Percentiles rank a stretch among this genome's conserved stretches.
Evolutionary conservation across 2,888 invertebrate genomes (phyloP).

Genomic region (Meta bourneti): DNA sequence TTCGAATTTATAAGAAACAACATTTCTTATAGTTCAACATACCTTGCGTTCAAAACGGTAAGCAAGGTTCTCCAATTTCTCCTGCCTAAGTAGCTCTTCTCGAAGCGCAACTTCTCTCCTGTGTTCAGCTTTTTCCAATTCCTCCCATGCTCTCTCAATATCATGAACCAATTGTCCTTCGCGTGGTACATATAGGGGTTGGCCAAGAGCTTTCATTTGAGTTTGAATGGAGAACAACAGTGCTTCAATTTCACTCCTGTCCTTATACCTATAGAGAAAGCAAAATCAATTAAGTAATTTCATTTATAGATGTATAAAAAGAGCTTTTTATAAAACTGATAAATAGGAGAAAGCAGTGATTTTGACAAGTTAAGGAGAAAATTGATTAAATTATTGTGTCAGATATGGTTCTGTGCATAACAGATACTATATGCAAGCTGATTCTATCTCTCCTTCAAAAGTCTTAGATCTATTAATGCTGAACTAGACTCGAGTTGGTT

Average conservation of each 20-base stretch:
- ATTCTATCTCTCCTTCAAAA: no score
- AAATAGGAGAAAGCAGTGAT: background rate
- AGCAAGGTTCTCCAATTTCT: constrained; percentile 95
- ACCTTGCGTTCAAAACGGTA: constrained; percentile 95
- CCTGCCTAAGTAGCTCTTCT: constrained; percentile 93
- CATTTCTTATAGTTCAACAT: background rate
- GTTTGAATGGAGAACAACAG: constrained; percentile 98
- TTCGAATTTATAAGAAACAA: no score
- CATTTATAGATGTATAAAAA: background rate
- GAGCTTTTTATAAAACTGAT: background rate
- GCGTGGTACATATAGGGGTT: constrained; percentile 90
- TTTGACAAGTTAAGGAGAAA: background rate
- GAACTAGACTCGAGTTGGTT: no score
- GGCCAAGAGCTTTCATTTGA: constrained; percentile 94
- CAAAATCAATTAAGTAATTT: constrained; percentile 7
- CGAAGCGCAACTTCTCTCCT: constrained; percentile 94
- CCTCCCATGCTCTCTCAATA: constrained; percentile 96
- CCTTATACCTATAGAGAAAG: constrained; percentile 88
- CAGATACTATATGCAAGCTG: no score
- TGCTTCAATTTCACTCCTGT: constrained; percentile 97
- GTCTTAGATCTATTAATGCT: no score
- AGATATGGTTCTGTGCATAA: no score
- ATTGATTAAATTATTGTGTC: no score
- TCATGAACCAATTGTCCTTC: constrained; percentile 96
- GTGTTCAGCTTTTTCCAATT: constrained; percentile 95